phyloP scores from a whole-genome alignment of 2,113 vertebrate genomes.

The Lepidothrix coronata region DNA sequence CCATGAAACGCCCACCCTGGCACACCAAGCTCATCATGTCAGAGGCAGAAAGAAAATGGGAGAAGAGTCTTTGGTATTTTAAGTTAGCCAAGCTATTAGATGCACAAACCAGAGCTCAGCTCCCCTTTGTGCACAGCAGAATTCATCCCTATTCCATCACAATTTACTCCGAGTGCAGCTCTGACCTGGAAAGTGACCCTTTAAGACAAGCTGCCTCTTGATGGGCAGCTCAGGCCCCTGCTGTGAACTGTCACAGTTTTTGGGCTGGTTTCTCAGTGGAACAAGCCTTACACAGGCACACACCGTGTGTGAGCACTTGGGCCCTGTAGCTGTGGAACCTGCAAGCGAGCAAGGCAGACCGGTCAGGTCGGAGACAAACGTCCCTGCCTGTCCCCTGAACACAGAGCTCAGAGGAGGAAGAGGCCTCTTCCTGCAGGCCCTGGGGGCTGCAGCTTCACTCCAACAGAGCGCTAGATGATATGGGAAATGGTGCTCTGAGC shows the following conservation, averaged over 20 bases:
- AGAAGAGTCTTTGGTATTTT: not conserved
- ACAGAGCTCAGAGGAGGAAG: not conserved
- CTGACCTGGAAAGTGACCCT: not conserved
- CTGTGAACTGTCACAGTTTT: not conserved
- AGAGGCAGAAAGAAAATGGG: not conserved
- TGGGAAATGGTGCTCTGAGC: not conserved
- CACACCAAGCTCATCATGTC: not conserved
- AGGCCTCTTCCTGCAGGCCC: not conserved
- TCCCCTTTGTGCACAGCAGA: not conserved
- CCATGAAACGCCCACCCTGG: not conserved
- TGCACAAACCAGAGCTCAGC: not conserved
- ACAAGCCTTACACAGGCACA: not conserved
- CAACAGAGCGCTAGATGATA: accelerated
- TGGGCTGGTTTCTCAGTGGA: constrained; percentile 1
- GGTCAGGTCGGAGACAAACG: accelerated
- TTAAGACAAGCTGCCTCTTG: not conserved
- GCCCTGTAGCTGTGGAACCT: not conserved
- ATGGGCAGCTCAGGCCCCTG: not conserved
- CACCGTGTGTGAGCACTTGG: not conserved
- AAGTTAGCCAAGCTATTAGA: not conserved
- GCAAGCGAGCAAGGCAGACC: accelerated
- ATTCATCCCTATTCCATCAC: not conserved
- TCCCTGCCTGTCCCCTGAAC: not conserved
- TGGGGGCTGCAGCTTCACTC: not conserved
- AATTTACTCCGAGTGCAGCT: not conserved